Percentiles rank a stretch among this genome's conserved stretches.
Evolutionary conservation across 2,888 invertebrate genomes (phyloP).

Genomic region (Drosophila bunnanda): DNA sequence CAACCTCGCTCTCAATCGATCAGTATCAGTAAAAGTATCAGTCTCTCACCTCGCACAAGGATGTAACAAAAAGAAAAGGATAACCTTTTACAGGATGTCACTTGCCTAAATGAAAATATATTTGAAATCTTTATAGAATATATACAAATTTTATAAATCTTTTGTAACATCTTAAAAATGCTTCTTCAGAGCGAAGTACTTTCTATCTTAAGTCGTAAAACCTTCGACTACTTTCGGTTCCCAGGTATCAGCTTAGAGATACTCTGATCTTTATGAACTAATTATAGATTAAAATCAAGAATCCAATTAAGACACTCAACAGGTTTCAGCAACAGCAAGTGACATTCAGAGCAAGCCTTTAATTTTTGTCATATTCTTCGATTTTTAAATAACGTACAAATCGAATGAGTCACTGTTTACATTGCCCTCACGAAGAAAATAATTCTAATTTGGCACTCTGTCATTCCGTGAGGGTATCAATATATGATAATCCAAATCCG

Average conservation of each 20-base stretch:
- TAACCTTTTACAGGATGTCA: background rate
- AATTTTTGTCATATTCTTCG: slow-evolving; percentile 61
- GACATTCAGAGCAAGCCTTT: slow-evolving; percentile 22
- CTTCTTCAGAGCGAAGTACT: too few relatives aligned
- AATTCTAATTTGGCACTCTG: slow-evolving; percentile 3
- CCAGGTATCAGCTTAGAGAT: background rate
- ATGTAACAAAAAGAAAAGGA: background rate
- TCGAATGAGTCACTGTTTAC: slow-evolving; percentile 35
- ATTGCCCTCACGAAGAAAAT: slow-evolving; percentile 24
- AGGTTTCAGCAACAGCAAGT: slow-evolving; percentile 10
- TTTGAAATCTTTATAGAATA: background rate
- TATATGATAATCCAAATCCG: slow-evolving; percentile 51
- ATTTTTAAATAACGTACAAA: slow-evolving; percentile 12
- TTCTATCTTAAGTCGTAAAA: background rate
- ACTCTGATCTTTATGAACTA: background rate
- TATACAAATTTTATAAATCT: background rate
- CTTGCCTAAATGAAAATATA: background rate
- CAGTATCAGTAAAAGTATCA: slow-evolving; percentile 32
- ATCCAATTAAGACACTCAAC: too few relatives aligned
- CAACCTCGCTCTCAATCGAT: slow-evolving; percentile 49
- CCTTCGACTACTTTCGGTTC: background rate
- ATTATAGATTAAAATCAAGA: slow-evolving; percentile 10
- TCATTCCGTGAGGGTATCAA: slow-evolving; percentile 44
- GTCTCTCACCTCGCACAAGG: slow-evolving; percentile 43
- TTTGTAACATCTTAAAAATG: too few relatives aligned